Conservation (phyloP, 2,797 vertebrate species). For the Spinibarbus caldwelli region DNA sequence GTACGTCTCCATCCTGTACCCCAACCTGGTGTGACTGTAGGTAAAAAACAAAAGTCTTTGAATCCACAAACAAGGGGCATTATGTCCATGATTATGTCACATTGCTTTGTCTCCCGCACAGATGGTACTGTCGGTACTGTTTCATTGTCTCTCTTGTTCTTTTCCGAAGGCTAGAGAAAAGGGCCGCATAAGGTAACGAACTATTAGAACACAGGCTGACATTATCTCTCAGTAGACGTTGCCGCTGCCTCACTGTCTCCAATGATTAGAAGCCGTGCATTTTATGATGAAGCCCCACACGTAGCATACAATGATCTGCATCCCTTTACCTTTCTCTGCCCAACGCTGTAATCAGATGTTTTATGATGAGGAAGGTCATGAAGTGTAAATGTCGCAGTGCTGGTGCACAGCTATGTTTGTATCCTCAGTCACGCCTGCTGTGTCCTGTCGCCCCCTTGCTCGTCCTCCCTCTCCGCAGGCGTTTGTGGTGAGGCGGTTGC, state of each 20-base stretch:
- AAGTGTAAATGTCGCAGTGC: constrained; percentile 17
- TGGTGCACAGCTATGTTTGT: constrained; percentile 45
- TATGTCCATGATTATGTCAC: constrained; percentile 51
- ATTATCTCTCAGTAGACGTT: constrained; percentile 60
- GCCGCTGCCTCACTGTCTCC: constrained; percentile 23
- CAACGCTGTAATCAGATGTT: constrained; percentile 33
- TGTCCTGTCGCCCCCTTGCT: constrained; percentile 78
- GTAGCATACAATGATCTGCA: constrained; percentile 56
- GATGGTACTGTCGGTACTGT: constrained; percentile 59
- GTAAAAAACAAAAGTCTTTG: constrained; percentile 74
- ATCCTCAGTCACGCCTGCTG: constrained; percentile 74
- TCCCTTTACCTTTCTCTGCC: constrained; percentile 39
- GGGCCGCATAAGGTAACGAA: constrained; percentile 64
- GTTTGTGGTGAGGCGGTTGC: constrained; percentile 90
- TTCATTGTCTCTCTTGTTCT: constrained; percentile 73
- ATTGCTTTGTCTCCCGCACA: constrained; percentile 61
- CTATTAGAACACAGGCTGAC: constrained; percentile 62
- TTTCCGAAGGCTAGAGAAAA: constrained; percentile 68
- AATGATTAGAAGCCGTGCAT: constrained; percentile 51
- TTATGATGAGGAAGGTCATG: constrained; percentile 41
- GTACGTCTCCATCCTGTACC: constrained; percentile 81
- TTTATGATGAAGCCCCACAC: constrained; percentile 43
- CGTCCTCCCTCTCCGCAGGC: constrained; percentile 83
- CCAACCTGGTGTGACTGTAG: constrained; percentile 89
- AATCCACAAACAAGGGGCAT: constrained; percentile 58